These are phyloP conservation scores for Dicrostonyx torquatus DNA, from an alignment of 2,797 vertebrate genomes.

Conservation along the genomic window DNA sequence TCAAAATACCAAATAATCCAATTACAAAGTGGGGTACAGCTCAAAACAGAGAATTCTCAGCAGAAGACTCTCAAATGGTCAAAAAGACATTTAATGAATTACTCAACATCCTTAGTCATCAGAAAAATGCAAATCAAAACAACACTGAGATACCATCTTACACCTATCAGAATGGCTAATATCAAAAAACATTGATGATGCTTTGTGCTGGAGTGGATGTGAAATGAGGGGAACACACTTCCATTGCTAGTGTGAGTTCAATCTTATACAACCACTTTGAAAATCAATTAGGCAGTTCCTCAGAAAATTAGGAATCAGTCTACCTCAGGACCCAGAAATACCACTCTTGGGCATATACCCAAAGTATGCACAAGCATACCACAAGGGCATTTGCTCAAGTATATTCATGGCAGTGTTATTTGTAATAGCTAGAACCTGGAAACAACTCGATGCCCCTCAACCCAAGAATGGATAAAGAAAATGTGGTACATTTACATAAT, in stretches of 20 bases:
- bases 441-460: neutral
- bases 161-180: neutral
- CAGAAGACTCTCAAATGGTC: too few species aligned
- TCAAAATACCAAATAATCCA: too few species aligned
- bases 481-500: neutral
- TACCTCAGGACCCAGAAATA: neutral
- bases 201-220: neutral
- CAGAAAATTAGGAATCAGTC: neutral
- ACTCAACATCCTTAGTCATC: too few species aligned
- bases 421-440: neutral
- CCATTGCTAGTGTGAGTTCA: neutral
- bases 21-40: too few species aligned
- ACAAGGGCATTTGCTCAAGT: neutral
- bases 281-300: neutral
- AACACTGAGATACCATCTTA: neutral
- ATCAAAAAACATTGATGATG: neutral
- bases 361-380: neutral
- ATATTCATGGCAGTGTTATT: neutral
- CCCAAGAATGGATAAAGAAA: neutral
- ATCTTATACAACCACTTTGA: neutral
- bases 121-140: neutral
- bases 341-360: neutral
- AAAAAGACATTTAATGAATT: too few species aligned
- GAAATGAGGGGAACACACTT: neutral
- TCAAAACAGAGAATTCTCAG: too few species aligned